phyloP scores from a whole-genome alignment of 2,113 vertebrate genomes.

The Centropus bengalensis region DNA sequence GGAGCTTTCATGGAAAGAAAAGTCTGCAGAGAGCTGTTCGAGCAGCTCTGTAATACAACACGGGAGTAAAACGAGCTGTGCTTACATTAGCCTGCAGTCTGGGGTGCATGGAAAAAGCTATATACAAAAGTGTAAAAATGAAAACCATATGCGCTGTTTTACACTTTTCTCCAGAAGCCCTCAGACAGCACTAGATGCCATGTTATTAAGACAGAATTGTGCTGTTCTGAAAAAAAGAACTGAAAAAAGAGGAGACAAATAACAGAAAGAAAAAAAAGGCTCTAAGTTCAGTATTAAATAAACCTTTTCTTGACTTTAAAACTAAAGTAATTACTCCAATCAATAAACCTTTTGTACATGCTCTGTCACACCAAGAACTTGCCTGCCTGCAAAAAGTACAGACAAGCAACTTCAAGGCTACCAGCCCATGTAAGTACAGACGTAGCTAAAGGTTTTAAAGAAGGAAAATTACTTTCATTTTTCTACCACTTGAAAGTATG shows the following conservation, averaged over 20 bases:
- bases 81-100: conserved; percentile 68
- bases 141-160: conserved; percentile 70
- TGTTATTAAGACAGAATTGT: conserved; percentile 60
- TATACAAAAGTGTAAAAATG: conserved; percentile 65
- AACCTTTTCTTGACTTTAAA: conserved; percentile 55
- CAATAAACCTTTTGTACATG: conserved; percentile 45
- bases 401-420: conserved; percentile 6
- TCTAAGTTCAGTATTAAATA: conserved; percentile 51
- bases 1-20: conserved; percentile 57
- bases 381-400: background rate
- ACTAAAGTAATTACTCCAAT: conserved; percentile 49
- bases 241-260: conserved; percentile 9
- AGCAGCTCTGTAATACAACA: conserved; percentile 56
- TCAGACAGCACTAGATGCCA: conserved; percentile 41
- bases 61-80: conserved; percentile 71
- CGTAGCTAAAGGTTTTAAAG: background rate
- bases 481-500: background rate
- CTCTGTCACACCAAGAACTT: conserved; percentile 4
- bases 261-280: background rate
- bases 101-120: conserved; percentile 58
- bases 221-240: conserved; percentile 23
- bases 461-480: background rate
- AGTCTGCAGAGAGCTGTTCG: conserved; percentile 14
- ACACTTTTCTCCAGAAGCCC: conserved; percentile 50
- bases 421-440: background rate